Percentiles rank a stretch among this genome's conserved stretches.
Evolutionary conservation across 92 coral and sea anemone genomes (phyloP).

Genomic region (Heliopora coerulea): DNA sequence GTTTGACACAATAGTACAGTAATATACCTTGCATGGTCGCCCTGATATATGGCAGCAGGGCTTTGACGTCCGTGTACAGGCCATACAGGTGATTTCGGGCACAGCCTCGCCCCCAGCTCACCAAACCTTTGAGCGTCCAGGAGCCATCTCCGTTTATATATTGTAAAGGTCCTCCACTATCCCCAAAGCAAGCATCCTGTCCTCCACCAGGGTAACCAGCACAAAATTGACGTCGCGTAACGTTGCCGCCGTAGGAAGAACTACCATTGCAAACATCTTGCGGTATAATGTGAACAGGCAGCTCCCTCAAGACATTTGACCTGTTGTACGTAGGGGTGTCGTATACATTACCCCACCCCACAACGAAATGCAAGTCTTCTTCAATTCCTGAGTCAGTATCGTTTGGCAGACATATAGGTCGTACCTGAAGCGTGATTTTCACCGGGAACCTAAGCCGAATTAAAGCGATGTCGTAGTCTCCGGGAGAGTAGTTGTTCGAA

Average conservation of each 20-base stretch:
- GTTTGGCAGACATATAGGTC: slow-evolving; percentile 83
- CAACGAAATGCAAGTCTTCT: slow-evolving; percentile 61
- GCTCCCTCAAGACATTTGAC: slow-evolving; percentile 37
- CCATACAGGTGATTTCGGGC: slow-evolving; percentile 87
- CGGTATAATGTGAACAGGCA: slow-evolving; percentile 71
- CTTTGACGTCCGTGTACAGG: slow-evolving; percentile 75
- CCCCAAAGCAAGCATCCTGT: slow-evolving; percentile 84
- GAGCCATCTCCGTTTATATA: slow-evolving; percentile 74
- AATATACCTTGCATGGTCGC: slow-evolving; percentile 80
- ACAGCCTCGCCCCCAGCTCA: slow-evolving; percentile 89
- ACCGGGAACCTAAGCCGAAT: slow-evolving; percentile 68
- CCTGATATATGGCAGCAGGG: slow-evolving; percentile 76
- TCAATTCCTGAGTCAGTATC: slow-evolving; percentile 52
- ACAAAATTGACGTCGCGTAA: slow-evolving; percentile 74
- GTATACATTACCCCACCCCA: slow-evolving; percentile 80
- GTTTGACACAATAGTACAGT: too few species aligned
- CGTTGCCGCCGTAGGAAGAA: slow-evolving; percentile 66
- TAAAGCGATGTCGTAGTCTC: slow-evolving; percentile 83
- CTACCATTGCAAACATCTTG: slow-evolving; percentile 70
- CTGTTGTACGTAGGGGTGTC: slow-evolving; percentile 48
- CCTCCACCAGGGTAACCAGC: slow-evolving; percentile 88
- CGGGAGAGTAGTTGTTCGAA: slow-evolving; percentile 50
- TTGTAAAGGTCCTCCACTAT: slow-evolving; percentile 95
- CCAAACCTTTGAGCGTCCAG: slow-evolving; percentile 83
- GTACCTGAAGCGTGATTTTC: slow-evolving; percentile 66